phyloP scores from a whole-genome alignment of 2,797 vertebrate genomes.

The Erithacus rubecula region DNA sequence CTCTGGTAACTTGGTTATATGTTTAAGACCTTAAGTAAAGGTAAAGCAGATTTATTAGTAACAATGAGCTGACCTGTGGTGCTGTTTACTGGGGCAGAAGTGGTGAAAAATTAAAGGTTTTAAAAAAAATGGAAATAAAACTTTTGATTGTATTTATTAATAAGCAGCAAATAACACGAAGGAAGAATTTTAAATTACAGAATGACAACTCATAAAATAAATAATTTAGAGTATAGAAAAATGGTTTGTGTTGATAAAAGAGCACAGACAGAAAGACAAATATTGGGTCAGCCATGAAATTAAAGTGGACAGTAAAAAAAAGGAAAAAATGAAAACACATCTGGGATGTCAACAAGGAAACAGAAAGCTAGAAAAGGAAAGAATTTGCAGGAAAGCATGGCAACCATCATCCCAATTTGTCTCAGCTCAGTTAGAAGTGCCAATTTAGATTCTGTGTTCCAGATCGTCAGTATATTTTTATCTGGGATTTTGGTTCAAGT shows the following conservation, averaged over 20 bases:
- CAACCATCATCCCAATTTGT: slow-evolving; percentile 55
- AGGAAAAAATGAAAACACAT: slow-evolving; percentile 1
- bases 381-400: slow-evolving; percentile 45
- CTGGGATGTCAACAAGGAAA: slow-evolving; percentile 11
- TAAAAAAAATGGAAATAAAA: neutral
- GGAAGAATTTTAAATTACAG: neutral
- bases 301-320: neutral
- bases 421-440: slow-evolving; percentile 54
- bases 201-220: neutral
- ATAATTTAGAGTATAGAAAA: neutral
- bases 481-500: slow-evolving; percentile 65
- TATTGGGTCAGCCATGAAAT: neutral
- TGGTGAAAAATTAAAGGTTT: neutral
- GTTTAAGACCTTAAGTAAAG: neutral
- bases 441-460: slow-evolving; percentile 67
- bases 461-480: slow-evolving; percentile 66
- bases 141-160: neutral
- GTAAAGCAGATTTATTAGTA: neutral
- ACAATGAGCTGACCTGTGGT: neutral
- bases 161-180: neutral
- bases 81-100: neutral
- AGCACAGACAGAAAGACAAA: neutral
- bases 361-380: slow-evolving; percentile 22
- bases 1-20: neutral
- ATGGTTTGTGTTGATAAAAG: neutral